A percentile compares a stretch with the other conserved stretches of the same genome.
Conservation (phyloP, 1,140 invertebrate genomes). For the Anthonomus grandis region DNA sequence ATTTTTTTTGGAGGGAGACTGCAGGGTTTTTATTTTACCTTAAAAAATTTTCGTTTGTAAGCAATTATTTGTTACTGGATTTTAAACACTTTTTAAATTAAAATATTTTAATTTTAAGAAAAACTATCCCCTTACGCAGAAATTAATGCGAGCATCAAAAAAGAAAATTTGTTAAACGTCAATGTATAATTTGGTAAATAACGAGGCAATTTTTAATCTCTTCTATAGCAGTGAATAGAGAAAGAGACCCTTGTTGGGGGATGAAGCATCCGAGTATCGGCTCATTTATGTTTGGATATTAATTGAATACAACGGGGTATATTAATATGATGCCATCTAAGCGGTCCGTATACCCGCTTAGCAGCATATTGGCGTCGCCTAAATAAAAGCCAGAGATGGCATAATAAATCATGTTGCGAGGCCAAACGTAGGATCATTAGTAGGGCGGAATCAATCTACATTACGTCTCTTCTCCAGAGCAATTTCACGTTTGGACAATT, state of each 20-base stretch:
- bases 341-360: conserved; percentile 23
- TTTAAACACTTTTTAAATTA: too few species aligned
- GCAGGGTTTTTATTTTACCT: too few species aligned
- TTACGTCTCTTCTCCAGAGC: conserved; percentile 24
- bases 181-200: conserved; percentile 42
- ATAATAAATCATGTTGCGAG: conserved; percentile 29
- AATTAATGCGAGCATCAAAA: conserved; percentile 33
- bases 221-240: conserved; percentile 39
- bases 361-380: conserved; percentile 32
- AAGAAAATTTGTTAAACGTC: conserved; percentile 44
- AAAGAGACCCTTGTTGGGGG: conserved; percentile 25
- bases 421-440: conserved; percentile 28
- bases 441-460: conserved; percentile 31
- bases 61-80: too few species aligned
- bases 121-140: too few species aligned
- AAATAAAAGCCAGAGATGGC: conserved; percentile 31
- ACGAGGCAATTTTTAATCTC: conserved; percentile 42
- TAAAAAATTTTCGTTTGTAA: too few species aligned
- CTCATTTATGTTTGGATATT: conserved; percentile 36
- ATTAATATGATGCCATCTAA: conserved; percentile 34
- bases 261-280: conserved; percentile 38
- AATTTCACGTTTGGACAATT: conserved; percentile 24
- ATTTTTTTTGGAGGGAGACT: too few species aligned
- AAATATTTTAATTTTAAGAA: too few species aligned
- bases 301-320: conserved; percentile 36